Base-by-base conservation (phyloP, 2,888 invertebrate genomes). In the Labia minor region DNA sequence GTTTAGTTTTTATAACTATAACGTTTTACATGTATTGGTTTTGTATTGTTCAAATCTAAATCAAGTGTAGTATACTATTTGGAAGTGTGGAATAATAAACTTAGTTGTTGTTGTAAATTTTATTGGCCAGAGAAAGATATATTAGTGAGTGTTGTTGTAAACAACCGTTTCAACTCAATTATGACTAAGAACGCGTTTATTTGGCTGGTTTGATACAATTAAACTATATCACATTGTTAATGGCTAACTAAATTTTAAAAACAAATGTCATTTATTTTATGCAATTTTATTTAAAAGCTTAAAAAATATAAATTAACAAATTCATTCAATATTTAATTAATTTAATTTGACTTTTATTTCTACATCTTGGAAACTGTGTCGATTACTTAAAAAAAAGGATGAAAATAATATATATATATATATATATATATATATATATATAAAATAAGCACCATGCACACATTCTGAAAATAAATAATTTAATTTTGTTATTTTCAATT, bases 101-200 rank as follows among this genome's bases (percentile, higher is more conserved):
- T 49, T 49, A 3, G n/a, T 49, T 4, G 49, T 14, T 49, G 16
- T 16, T 49, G 49, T 49, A 49, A 26, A 49, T 49, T 49, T 49
- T 49, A 49, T 49, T 49, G 49, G 49, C 49, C 26, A 26, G 49
- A 14, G 49, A 16, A 14, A 49, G 14, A 49, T 49, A 49, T 49
- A 49, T 49, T 3, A 8, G 6, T 14, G 3, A 14, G 49, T 14
- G 49, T 16, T 49, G n/a, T 49, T 49, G 49, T 49, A 49, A 49
- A 49, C 49, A 49, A 49, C 49, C 49, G 16, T 49, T 49, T 49
- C 14, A 49, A 49, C 49, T 49, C 49, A 49, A 49, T 49, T 49
- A 49, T 49, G 49, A 49, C 49, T 49, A 49, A 49, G 49, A 8
- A 49, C 49, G 14, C 49, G 49, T 49, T 49, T 49, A 49, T 4